A percentile compares a stretch with the other conserved stretches of the same genome.
Conservation (phyloP, 1,140 invertebrate species). For the Vanessa tameamea region DNA sequence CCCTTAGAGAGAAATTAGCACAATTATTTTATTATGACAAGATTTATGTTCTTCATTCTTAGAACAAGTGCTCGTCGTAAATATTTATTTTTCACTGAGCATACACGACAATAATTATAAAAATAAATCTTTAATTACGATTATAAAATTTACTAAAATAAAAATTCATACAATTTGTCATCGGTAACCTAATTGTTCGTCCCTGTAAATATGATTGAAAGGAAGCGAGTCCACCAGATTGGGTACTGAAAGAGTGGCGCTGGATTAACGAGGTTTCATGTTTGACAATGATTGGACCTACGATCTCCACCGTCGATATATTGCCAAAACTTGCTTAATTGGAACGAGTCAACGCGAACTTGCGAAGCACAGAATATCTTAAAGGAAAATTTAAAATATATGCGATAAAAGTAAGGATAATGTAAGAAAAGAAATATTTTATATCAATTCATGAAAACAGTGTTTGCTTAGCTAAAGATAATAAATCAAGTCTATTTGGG, state of each 20-base stretch:
- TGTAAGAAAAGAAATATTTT: no score
- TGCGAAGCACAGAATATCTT: not conserved
- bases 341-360: not conserved
- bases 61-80: no score
- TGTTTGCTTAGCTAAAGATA: not conserved
- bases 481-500: not conserved
- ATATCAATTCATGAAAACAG: not conserved
- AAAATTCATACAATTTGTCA: not conserved
- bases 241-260: not conserved
- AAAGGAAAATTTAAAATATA: not conserved
- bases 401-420: not conserved
- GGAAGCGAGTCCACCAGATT: not conserved
- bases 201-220: not conserved
- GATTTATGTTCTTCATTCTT: no score
- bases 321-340: slow-evolving; percentile 7
- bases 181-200: not conserved
- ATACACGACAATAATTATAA: no score
- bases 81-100: no score
- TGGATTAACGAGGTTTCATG: slow-evolving; percentile 16
- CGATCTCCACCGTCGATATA: not conserved
- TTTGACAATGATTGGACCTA: slow-evolving; percentile 17
- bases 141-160: no score
- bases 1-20: no score
- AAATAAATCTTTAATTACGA: no score
- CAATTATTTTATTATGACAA: no score